Percentiles rank a stretch among this genome's conserved stretches.
Conservation (phyloP, 2,888 invertebrate species). For the Unio delphinus region DNA sequence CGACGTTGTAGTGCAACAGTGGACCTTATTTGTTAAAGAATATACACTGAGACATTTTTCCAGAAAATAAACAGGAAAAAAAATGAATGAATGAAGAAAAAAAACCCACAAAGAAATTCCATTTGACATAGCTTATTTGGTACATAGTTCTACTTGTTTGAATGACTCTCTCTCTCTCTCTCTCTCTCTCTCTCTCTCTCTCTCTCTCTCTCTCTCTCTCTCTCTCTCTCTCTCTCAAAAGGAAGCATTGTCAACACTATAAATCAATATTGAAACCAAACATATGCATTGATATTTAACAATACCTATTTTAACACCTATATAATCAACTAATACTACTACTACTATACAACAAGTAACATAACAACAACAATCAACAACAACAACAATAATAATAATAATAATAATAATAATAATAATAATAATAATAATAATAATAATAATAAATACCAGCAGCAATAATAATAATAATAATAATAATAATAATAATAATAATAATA, state of each 20-base stretch:
- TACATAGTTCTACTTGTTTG: not conserved
- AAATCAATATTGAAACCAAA: not conserved
- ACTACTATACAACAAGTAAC: not conserved
- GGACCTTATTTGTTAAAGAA: too few species aligned
- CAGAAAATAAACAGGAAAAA: too few species aligned
- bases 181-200: conserved; percentile 4
- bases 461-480: conserved; percentile 1
- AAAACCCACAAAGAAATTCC: not conserved
- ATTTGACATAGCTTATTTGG: not conserved
- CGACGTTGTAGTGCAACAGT: too few species aligned
- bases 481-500: conserved; percentile 10
- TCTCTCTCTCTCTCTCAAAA: not conserved
- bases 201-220: conserved; percentile 8
- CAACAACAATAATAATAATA: conserved; percentile 5
- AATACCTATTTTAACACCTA: not conserved
- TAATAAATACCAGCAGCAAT: not conserved
- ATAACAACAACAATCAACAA: conserved; percentile 5
- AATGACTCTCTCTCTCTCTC: conserved; percentile 1
- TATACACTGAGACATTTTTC: too few species aligned
- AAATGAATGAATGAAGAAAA: too few species aligned
- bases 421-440: conserved; percentile 9
- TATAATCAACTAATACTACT: not conserved
- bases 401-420: conserved; percentile 10
- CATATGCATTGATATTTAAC: conserved; percentile 1
- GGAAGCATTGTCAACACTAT: not conserved